Evolutionary conservation across 1,140 invertebrate genomes (phyloP), one percentile per base, ranked within the genome.

Genomic region (Drosophila guanche): DNA sequence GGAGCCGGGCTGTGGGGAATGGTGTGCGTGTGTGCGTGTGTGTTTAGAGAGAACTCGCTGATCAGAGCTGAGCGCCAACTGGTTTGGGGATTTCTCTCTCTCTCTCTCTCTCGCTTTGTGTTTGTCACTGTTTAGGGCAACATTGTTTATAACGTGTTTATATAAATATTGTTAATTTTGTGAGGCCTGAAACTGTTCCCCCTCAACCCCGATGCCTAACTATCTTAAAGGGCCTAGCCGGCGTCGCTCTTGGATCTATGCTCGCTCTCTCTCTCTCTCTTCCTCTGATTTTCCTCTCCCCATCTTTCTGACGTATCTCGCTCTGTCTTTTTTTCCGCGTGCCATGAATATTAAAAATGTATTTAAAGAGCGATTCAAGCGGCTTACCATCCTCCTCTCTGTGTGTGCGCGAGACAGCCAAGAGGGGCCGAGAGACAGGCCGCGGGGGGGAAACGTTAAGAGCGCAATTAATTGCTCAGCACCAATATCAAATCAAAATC

Each of bases 111-210:
- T 69, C 25, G 47, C 69, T 79, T 68, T 85, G 58, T 88, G 83
- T 86, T 86, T 86, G 81, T 86, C 81, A 83, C 83, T 86, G 83
- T 88, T 86, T 88, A 79, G 83, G 73, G 83, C 79, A 86, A 86
- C 78, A 88, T 88, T 89, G 83, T 88, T 88, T 88, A 89, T 88
- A 88, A 88, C 83, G 89, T 88, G 83, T 88, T 88, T 88, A 88
- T 88, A 88, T 83, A 88, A 88, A 86, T 86, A 86, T 86, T 86
- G 78, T 86, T 86, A 86, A 86, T 88, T 83, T 40, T 70, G 71
- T 52, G 79, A 84, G 79, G 51, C 61, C 60, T 76, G 56, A 74
- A 74, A 78, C 61, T 79, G 68, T 62, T 60, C 60, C 47, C 70
- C 14, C 33, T 23, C 8, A 40, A 16, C 0, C 47, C n/a, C 22